phyloP scores from a whole-genome alignment of 2,888 invertebrate species.

The Coleophora flavipennella region DNA sequence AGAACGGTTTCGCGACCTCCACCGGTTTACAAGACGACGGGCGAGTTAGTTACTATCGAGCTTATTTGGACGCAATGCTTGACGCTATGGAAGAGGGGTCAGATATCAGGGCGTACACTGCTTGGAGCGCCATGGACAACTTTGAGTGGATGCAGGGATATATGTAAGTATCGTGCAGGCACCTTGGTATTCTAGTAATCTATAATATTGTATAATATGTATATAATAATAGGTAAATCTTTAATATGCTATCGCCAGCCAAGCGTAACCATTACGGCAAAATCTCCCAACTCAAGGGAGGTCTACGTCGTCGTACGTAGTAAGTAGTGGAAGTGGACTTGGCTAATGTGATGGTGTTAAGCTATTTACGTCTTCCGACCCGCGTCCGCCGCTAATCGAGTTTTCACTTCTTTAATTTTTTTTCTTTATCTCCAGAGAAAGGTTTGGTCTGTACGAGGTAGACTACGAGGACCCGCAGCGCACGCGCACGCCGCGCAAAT shows the following conservation, averaged over 20 bases:
- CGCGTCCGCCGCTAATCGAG: too few species aligned
- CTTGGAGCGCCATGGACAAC: slow-evolving; percentile 75
- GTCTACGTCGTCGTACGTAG: too few species aligned
- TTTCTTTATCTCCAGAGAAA: slow-evolving; percentile 16
- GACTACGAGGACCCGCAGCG: slow-evolving; percentile 72
- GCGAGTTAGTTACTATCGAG: slow-evolving; percentile 40
- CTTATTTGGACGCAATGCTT: slow-evolving; percentile 45
- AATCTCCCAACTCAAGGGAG: too few species aligned
- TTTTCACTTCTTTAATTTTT: neutral
- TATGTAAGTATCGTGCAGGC: slow-evolving; percentile 35
- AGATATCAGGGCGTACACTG: slow-evolving; percentile 60
- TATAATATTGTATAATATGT: too few species aligned
- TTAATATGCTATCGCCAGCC: too few species aligned
- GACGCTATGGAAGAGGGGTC: slow-evolving; percentile 52
- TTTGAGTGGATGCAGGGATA: slow-evolving; percentile 75
- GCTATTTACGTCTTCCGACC: too few species aligned
- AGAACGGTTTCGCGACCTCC: slow-evolving; percentile 58
- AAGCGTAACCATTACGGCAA: too few species aligned
- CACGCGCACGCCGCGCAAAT: slow-evolving; percentile 75
- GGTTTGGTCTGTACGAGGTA: slow-evolving; percentile 73
- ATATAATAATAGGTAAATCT: too few species aligned
- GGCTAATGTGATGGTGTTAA: too few species aligned
- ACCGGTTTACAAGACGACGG: slow-evolving; percentile 45
- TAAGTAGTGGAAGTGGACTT: too few species aligned
- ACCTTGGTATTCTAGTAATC: too few species aligned